Percentiles rank a stretch among this genome's conserved stretches.
phyloP scores from a whole-genome alignment of 1,140 invertebrate species.

The Bombus confusus region DNA sequence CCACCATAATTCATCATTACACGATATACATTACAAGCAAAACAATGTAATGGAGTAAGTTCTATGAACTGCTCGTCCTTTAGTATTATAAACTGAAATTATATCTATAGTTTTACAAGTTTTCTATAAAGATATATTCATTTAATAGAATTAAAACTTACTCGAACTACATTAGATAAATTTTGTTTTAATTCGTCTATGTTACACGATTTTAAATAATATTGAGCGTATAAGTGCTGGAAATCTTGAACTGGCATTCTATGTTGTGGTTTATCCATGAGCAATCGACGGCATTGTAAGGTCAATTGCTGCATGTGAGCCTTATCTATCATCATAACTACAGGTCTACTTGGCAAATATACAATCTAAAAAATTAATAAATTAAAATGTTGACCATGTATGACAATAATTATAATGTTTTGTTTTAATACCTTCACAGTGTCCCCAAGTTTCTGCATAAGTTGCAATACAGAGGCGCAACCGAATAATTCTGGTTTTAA shows the following conservation, averaged over 20 bases:
- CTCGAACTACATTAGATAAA: constrained; percentile 82
- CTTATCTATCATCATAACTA: constrained; percentile 79
- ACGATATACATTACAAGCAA: constrained; percentile 84
- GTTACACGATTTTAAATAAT: constrained; percentile 81
- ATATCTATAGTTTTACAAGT: constrained; percentile 52
- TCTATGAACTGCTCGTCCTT: constrained; percentile 80
- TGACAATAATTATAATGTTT: background rate
- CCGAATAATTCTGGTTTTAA: constrained; percentile 84
- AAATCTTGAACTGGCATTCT: constrained; percentile 82
- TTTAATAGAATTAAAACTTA: constrained; percentile 60
- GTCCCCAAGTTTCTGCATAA: constrained; percentile 83
- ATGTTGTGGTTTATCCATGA: constrained; percentile 84
- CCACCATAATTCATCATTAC: constrained; percentile 83
- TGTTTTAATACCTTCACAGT: constrained; percentile 79
- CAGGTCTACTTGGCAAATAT: constrained; percentile 71
- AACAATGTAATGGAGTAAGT: constrained; percentile 83
- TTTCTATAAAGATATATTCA: background rate
- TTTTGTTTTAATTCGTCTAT: constrained; percentile 82
- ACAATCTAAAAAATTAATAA: constrained; percentile 67
- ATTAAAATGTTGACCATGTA: constrained; percentile 1
- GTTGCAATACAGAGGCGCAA: constrained; percentile 82
- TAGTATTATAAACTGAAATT: constrained; percentile 70
- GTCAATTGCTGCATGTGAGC: constrained; percentile 80
- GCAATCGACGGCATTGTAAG: constrained; percentile 82
- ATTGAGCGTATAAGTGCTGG: constrained; percentile 79